Evolutionary conservation across 1,140 invertebrate genomes (phyloP), one percentile per base, ranked within the genome.

Genomic region (Dinoponera quadriceps): DNA sequence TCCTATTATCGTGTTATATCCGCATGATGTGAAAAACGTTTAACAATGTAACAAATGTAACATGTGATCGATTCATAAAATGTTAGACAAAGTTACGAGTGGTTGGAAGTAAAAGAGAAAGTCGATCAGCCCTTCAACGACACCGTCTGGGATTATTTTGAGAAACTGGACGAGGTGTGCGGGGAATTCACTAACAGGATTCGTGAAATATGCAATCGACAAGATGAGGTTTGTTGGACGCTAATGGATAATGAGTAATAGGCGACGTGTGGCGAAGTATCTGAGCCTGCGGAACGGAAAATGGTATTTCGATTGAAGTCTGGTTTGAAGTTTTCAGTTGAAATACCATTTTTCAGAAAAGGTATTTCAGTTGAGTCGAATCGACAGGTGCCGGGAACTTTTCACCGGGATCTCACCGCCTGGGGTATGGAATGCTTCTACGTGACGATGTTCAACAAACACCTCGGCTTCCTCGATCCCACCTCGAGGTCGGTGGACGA

Each of bases 361-460:
- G 55, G 2, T 57, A 14, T 22, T 72, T 55, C 2, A 60, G 11
- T 65, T 22, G 20, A 18, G n/a, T 38, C 59, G 49, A 1, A 27
- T 63, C 7, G 33, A 38, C n/a, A 93, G 93, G 92, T 96, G 4
- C 92, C 95, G 0, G 91, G 89, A 7, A 94, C 94, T 84, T 95
- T 96, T 82, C 92, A 94, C 57, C 94, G 95, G n/a, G 96, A 96
- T 85, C 86, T 96, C 2, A 95, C 95, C 71, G 96, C 96, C 62
- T 96, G 96, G 96, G 93, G 95, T 29, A 94, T 97, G 85, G 96
- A 97, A 92, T 96, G 96, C 91, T 95, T 96, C 91, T 95, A 94
- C 91, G 86, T 95, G 5, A 88, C 96, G 11, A 94, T 96, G 84
- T 95, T 96, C 49, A 95, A 96, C 54, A 95, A 95, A 72, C 94